Conservation (phyloP, 2,113 vertebrate species). For the Fulica atra region DNA sequence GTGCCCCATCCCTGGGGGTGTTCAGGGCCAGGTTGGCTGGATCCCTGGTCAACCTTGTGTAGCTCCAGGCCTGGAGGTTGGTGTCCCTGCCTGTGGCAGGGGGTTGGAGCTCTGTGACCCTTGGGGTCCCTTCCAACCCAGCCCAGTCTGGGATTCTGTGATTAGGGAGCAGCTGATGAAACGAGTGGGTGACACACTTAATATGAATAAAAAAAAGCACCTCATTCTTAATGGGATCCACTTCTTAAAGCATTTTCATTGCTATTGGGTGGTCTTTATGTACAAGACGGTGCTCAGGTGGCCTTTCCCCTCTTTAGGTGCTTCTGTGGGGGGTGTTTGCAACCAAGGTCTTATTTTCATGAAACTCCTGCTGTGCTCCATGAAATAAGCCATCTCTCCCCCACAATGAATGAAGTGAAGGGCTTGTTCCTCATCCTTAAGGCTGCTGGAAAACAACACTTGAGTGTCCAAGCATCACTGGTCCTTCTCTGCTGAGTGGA, state of each 20-base stretch:
- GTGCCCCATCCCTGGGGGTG: too few species aligned
- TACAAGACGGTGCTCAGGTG: neutral
- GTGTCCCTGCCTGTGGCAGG: too few species aligned
- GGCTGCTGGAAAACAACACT: neutral
- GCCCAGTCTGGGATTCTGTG: too few species aligned
- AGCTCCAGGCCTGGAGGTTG: too few species aligned
- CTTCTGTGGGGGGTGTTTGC: neutral
- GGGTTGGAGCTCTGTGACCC: too few species aligned
- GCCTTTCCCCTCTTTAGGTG: neutral
- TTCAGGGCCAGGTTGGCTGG: too few species aligned
- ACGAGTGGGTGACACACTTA: too few species aligned
- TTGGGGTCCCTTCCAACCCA: too few species aligned
- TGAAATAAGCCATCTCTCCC: neutral
- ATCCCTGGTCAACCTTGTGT: too few species aligned
- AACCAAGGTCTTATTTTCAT: neutral
- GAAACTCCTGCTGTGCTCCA: rapidly evolving
- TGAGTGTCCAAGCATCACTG: rapidly evolving
- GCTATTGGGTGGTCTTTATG: too few species aligned
- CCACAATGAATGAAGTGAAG: rapidly evolving
- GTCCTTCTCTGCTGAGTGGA: neutral
- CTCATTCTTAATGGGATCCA: too few species aligned
- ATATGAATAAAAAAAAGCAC: neutral
- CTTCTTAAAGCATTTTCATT: neutral
- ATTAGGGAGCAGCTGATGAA: too few species aligned
- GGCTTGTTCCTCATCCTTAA: rapidly evolving